Evolutionary conservation across 2,797 vertebrate genomes (phyloP).

Genomic region (Lophotriccus pileatus): DNA sequence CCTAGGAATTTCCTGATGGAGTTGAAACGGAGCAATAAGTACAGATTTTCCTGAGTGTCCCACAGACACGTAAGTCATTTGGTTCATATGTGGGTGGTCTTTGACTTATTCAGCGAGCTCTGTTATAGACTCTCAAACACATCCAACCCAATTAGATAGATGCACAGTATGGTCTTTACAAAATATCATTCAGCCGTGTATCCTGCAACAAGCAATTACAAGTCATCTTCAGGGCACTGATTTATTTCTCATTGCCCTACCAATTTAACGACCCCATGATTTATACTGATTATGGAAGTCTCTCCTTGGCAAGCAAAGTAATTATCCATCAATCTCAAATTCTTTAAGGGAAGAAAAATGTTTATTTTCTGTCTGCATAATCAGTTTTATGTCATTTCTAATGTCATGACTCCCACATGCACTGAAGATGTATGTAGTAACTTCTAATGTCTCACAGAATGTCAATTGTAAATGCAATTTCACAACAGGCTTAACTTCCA

Average conservation of each 20-base stretch:
- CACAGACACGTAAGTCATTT: constrained; percentile 44
- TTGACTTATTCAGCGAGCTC: constrained; percentile 43
- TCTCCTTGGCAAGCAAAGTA: constrained; percentile 50
- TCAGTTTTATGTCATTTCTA: constrained; percentile 67
- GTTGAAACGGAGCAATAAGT: constrained; percentile 3
- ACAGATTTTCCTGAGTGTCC: constrained; percentile 39
- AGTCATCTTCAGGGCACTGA: constrained; percentile 50
- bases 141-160: constrained; percentile 41
- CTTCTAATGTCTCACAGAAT: constrained; percentile 37
- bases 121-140: constrained; percentile 9
- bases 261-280: constrained; percentile 60
- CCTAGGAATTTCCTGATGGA: constrained; percentile 25
- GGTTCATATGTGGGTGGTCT: constrained; percentile 57
- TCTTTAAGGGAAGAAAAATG: constrained; percentile 60
- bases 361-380: constrained; percentile 63
- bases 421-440: constrained; percentile 45
- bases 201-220: constrained; percentile 52
- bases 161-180: constrained; percentile 32
- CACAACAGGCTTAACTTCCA: constrained; percentile 18
- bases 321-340: constrained; percentile 54
- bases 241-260: constrained; percentile 51
- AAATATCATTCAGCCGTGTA: constrained; percentile 47
- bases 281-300: constrained; percentile 45
- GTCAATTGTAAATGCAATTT: constrained; percentile 1
- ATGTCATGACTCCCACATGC: constrained; percentile 52